These are phyloP conservation scores for Climacteris rufus DNA, from an alignment of 2,113 vertebrate species.

Conservation along the genomic window DNA sequence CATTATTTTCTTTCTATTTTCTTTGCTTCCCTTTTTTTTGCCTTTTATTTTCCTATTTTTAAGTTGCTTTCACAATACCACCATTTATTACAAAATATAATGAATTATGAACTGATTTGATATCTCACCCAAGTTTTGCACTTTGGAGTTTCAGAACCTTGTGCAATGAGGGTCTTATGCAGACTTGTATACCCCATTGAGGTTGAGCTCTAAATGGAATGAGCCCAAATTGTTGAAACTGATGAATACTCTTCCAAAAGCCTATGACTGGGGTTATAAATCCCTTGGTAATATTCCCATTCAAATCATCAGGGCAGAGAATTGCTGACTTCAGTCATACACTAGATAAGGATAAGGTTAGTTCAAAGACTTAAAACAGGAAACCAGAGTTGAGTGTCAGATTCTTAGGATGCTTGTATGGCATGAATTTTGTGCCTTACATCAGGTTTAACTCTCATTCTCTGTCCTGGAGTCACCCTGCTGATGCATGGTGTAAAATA, in stretches of 20 bases:
- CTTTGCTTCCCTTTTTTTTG: rapidly evolving
- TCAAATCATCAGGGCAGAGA: not conserved
- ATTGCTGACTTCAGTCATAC: not conserved
- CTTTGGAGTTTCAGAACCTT: not conserved
- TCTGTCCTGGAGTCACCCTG: not conserved
- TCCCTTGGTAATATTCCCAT: not conserved
- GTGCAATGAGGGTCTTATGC: not conserved
- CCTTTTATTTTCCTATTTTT: not conserved
- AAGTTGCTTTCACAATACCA: not conserved
- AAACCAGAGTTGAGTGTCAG: not conserved
- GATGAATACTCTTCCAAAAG: not conserved
- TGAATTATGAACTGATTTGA: not conserved
- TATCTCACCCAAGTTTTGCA: not conserved
- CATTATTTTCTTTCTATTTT: rapidly evolving
- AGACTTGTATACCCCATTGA: not conserved
- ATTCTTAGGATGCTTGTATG: not conserved
- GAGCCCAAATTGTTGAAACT: not conserved
- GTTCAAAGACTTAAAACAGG: not conserved
- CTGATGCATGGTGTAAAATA: not conserved
- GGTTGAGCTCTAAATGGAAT: not conserved
- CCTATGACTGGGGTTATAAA: not conserved
- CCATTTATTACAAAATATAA: not conserved
- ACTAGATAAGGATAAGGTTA: not conserved
- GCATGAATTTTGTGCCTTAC: not conserved
- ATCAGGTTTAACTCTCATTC: not conserved